These are phyloP conservation scores for Phasia obesa DNA, from an alignment of 2,888 invertebrate genomes.

Conservation along the genomic window DNA sequence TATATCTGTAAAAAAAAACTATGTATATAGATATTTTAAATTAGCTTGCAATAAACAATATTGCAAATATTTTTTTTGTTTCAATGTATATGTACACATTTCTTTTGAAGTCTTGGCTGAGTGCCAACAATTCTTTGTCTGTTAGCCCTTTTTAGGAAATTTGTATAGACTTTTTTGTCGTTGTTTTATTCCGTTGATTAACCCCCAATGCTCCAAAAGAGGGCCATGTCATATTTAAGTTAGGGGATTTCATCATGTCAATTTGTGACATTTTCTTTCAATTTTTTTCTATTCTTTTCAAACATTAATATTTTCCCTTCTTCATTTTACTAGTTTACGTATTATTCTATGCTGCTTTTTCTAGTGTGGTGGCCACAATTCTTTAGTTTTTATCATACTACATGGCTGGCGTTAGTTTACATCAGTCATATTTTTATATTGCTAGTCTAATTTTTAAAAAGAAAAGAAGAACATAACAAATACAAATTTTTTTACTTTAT, in stretches of 20 bases:
- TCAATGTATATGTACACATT: background rate
- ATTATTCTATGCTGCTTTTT: conserved; percentile 20
- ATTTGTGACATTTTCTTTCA: conserved; percentile 64
- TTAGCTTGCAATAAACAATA: conserved; percentile 54
- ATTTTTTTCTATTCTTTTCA: conserved; percentile 3
- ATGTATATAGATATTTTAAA: conserved; percentile 26
- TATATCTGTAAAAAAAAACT: background rate
- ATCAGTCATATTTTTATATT: background rate
- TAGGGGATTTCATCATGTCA: conserved; percentile 68
- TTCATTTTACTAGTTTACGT: background rate
- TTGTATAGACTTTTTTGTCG: conserved; percentile 14
- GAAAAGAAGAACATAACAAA: too few species aligned
- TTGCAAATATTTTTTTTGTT: conserved; percentile 18
- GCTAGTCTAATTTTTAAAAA: too few species aligned
- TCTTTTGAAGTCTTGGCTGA: conserved; percentile 23
- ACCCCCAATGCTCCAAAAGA: conserved; percentile 37
- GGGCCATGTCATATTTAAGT: conserved; percentile 52
- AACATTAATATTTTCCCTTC: background rate
- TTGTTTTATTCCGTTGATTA: conserved; percentile 56
- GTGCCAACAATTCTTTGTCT: conserved; percentile 27
- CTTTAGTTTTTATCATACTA: conserved; percentile 12
- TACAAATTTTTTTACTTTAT: too few species aligned
- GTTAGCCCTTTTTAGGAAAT: background rate
- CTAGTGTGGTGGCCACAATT: conserved; percentile 28
- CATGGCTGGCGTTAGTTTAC: background rate